Base-by-base conservation (phyloP, 2,888 invertebrate genomes). In the Drosophila planitibia region DNA sequence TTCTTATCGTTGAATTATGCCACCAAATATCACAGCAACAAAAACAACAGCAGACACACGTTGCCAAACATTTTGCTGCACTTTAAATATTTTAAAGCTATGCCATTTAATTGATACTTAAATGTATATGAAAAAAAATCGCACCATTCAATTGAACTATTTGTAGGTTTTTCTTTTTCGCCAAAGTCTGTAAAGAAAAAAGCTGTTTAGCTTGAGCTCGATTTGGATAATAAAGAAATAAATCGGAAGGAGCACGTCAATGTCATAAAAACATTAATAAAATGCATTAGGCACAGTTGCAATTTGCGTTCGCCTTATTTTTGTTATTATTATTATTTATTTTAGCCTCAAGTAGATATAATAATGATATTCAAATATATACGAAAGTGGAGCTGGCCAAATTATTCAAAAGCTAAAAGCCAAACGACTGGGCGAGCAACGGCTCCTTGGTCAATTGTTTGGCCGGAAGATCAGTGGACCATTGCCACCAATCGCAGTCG, bases 1-100 rank as follows among this genome's bases (percentile, higher is more conserved):
- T 91, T 88, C 85, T 86, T 89, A 83, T 79, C 81, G 78, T 65
- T 91, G 91, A 91, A 88, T 91, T 91, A 88, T 91, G 83, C 74
- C 74, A 68, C 67, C 51, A 76, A 70, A 65, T 70, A 66, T 47
- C 32, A 54, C 39, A 66, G 14, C 33, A 63, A 39, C 47, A 69
- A 32, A 44, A 63, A 52, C 63, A 37, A 47, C 55, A 51, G 33
- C 70, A 60, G n/a, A 51, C 14, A 49, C 51, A 3, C 49, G 54
- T 54, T 66, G 60, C 54, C 25, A 69, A 65, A 69, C 61, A 57
- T 54, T 77, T 60, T 70, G 41, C 32, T 67, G 85, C 87, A 87
- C 82, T 79, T 77, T 64, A 79, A 76, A 70, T 74, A 66, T 78
- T 62, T 73, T 52, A 68, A 70, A 58, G 65, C 59, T 59, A 30